Percentiles rank a stretch among this genome's conserved stretches.
Conservation (phyloP, 2,888 invertebrate genomes). For the Germaria angustata region DNA sequence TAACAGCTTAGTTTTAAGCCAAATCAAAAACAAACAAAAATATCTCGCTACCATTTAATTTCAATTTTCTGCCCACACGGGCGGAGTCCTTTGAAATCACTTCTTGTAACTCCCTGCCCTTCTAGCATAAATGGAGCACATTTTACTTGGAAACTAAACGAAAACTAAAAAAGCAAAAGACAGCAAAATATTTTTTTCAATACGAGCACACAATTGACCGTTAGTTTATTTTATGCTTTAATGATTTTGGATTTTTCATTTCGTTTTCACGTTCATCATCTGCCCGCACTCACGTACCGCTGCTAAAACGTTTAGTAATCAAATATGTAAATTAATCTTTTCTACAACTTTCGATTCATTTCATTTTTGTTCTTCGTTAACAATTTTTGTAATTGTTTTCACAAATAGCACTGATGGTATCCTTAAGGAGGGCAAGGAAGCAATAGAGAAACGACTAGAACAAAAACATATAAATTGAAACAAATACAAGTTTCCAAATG, state of each 20-base stretch:
- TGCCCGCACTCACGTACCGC: slow-evolving; percentile 11
- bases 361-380: slow-evolving; percentile 62
- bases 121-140: neutral
- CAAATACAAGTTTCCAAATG: slow-evolving; percentile 25
- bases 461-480: slow-evolving; percentile 22
- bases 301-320: slow-evolving; percentile 73
- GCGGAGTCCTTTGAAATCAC: neutral
- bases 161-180: neutral
- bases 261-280: slow-evolving; percentile 4
- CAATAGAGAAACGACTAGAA: neutral
- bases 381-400: neutral
- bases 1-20: no score
- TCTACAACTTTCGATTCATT: slow-evolving; percentile 78
- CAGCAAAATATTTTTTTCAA: neutral
- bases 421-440: neutral
- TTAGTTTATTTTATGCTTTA: slow-evolving; percentile 52
- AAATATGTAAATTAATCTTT: slow-evolving; percentile 79
- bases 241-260: slow-evolving; percentile 48
- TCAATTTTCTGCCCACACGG: no score
- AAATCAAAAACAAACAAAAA: no score
- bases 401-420: neutral
- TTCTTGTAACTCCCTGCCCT: neutral
- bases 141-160: neutral
- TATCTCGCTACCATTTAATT: no score
- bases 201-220: slow-evolving; percentile 58